A percentile compares a stretch with the other conserved stretches of the same genome.
These are phyloP conservation scores for Xenopus borealis DNA, from an alignment of 2,113 vertebrate species.

Conservation along the genomic window DNA sequence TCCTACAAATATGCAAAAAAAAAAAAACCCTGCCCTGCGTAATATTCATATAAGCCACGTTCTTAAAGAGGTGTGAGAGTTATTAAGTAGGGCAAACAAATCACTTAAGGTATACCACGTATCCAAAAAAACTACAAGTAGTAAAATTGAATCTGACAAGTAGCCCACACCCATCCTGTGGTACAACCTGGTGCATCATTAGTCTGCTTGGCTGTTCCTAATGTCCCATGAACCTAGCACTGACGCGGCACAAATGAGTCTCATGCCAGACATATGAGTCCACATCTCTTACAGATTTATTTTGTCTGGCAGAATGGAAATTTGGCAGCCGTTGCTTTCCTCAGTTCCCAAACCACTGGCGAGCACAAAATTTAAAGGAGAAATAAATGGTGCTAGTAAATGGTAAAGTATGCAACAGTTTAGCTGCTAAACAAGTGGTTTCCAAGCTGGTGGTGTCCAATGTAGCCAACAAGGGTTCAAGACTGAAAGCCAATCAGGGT, in stretches of 20 bases:
- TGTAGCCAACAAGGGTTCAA: too few relatives aligned
- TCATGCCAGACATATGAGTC: slow-evolving; percentile 57
- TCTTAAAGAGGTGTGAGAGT: not conserved
- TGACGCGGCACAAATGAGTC: slow-evolving; percentile 56
- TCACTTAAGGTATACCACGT: slow-evolving; percentile 10
- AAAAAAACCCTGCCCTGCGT: too few relatives aligned
- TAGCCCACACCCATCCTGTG: slow-evolving; percentile 51
- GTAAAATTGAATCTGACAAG: slow-evolving; percentile 34
- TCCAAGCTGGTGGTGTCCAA: too few relatives aligned
- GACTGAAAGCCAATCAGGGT: too few relatives aligned
- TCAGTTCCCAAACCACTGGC: slow-evolving; percentile 63
- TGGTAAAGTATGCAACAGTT: slow-evolving; percentile 59
- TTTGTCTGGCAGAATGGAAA: slow-evolving; percentile 65
- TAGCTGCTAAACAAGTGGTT: slow-evolving; percentile 54
- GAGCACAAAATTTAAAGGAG: slow-evolving; percentile 54
- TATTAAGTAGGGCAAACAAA: slow-evolving; percentile 1
- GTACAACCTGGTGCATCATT: slow-evolving; percentile 45
- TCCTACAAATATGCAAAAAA: too few relatives aligned
- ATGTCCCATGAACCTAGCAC: slow-evolving; percentile 55
- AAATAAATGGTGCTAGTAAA: slow-evolving; percentile 50
- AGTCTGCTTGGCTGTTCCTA: slow-evolving; percentile 53
- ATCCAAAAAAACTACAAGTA: slow-evolving; percentile 18
- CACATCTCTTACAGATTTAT: slow-evolving; percentile 63
- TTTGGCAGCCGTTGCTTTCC: slow-evolving; percentile 57
- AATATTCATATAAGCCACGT: too few relatives aligned